These are phyloP conservation scores for Erethizon dorsatum DNA, from an alignment of 2,797 vertebrate species.

Conservation along the genomic window DNA sequence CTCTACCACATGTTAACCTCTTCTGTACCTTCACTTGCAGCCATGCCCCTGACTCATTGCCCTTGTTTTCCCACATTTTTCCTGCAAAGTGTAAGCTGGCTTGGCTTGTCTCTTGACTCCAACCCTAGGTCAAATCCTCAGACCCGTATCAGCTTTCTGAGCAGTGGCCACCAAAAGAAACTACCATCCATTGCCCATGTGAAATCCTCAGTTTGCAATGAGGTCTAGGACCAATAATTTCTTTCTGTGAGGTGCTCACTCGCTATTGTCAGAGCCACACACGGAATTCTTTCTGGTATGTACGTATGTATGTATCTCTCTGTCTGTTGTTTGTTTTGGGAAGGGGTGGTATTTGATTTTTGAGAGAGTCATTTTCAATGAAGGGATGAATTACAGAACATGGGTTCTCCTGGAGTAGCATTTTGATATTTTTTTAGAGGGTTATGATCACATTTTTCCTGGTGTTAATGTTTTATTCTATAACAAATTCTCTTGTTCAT, in stretches of 20 bases:
- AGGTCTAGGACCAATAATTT: neutral
- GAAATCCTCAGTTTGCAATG: neutral
- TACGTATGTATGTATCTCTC: neutral
- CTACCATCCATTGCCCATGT: neutral
- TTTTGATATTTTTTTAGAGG: neutral
- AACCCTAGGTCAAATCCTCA: neutral
- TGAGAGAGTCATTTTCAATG: neutral
- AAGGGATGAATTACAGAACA: neutral
- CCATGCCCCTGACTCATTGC: neutral
- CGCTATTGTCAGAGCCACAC: neutral
- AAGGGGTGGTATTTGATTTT: neutral
- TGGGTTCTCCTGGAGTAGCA: neutral
- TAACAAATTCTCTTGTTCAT: constrained; percentile 31
- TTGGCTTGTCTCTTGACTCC: neutral
- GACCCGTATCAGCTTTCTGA: neutral
- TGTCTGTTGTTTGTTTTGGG: neutral
- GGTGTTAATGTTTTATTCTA: neutral
- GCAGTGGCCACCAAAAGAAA: neutral
- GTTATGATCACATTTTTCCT: neutral
- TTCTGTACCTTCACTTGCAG: neutral
- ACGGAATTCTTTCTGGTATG: neutral
- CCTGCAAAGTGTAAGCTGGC: neutral
- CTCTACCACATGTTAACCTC: neutral
- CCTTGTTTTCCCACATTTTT: neutral
- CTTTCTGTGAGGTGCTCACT: neutral